These are phyloP conservation scores for Melinaea marsaeus DNA, from an alignment of 2,888 invertebrate genomes.

Conservation along the genomic window DNA sequence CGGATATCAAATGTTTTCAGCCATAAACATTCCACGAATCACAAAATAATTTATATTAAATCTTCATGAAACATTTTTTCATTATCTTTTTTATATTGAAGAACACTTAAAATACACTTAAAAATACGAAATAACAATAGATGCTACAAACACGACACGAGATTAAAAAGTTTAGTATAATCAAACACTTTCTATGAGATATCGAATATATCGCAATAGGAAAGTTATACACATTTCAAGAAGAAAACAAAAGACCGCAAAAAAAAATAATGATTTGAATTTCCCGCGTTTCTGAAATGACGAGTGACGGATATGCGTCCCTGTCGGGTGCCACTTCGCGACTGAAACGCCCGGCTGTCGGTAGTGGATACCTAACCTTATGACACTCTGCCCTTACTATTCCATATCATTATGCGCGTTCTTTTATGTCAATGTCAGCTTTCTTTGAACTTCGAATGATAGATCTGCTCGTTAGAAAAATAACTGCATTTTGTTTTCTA, in stretches of 20 bases:
- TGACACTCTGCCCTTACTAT: conserved; percentile 36
- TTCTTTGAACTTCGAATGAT: conserved; percentile 36
- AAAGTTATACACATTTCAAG: too few species aligned
- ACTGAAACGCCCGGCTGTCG: conserved; percentile 39
- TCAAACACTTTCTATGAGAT: conserved; percentile 7
- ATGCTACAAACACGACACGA: background rate
- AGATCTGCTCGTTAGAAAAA: conserved; percentile 23
- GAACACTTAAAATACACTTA: conserved; percentile 1
- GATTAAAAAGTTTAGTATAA: conserved; percentile 24
- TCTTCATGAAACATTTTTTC: background rate
- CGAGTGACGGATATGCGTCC: conserved; percentile 33
- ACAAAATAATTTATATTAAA: background rate
- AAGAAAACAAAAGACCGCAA: background rate
- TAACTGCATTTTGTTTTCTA: background rate
- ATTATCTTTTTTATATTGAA: background rate
- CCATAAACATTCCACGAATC: conserved; percentile 5
- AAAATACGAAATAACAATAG: background rate
- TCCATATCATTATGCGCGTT: conserved; percentile 28
- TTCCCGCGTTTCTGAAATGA: conserved; percentile 37
- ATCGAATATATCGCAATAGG: too few species aligned
- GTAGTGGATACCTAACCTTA: conserved; percentile 28
- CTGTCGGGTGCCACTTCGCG: conserved; percentile 40
- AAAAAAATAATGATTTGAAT: conserved; percentile 23
- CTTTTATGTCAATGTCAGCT: conserved; percentile 36
- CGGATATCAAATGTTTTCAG: conserved; percentile 6